Base-by-base conservation (phyloP, 2,113 vertebrate species). In the Peromyscus polionotus region DNA sequence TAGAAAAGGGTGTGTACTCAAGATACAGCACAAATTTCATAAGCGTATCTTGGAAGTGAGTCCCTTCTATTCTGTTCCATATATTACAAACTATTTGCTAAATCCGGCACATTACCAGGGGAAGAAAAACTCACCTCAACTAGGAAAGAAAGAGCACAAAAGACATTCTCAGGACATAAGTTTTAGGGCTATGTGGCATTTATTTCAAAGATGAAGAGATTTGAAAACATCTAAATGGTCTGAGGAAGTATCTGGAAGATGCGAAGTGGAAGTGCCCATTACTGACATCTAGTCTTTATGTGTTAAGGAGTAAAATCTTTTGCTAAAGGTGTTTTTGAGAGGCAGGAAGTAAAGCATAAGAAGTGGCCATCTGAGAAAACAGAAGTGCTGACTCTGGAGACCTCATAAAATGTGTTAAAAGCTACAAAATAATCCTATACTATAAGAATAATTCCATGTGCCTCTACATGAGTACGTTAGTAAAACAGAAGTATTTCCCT, bases 201-300 rank as follows among this genome's bases (percentile, higher is more conserved):
- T 95, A 65, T 80, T 96, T 89, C 86, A 14, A 73, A 93, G 51
- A 88, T 85, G n/a, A 88, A 88, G 17, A 17, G 20, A 88, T 80
- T 16, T 91, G 48, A 48, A 85, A 81, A 89, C 79, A 91, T 36
- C 72, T 94, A 91, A 92, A 48, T 80, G 33, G 19, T 81, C 9
- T 63, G 68, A 90, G 11, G 7, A 95, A 70, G 22, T 80, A 68
- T 12, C 28, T 48, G 75, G 28, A 33, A 72, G 17, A 91, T 39
- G 85, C 45, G 88, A 93, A n/a, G 28, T 73, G 4, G 17, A 90
- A 3, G 20, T 61, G 26, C 54, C 54, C 86, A 22, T 85, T 77
- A 61, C 33, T 70, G n/a, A 13, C 1, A 61, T 75, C 68, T 94
- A 54, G 68, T 93, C 87, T 93, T 42, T 75, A 68, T 24, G 33